Base-by-base conservation (phyloP, 2,113 vertebrate species). In the Tachysurus vachellii region DNA sequence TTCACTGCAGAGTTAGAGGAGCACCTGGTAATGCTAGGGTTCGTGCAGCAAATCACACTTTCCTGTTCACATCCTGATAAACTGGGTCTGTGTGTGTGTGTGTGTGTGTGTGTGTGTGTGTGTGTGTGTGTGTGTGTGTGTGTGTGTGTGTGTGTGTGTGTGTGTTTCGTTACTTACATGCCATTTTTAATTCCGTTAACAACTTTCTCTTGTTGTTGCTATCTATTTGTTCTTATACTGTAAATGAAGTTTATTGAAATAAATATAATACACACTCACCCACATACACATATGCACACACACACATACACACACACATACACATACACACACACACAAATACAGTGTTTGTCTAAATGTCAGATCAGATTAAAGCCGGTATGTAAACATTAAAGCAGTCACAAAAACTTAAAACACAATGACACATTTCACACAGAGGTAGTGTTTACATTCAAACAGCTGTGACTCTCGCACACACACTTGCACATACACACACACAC, bases 111-210 rank as follows among this genome's bases (percentile, higher is more conserved):
- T 31, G n/a, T 66, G 64, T 68, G 64, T 68, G 64, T 68, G 64
- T 31, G 64, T 68, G 36, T 47, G 42, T 17, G 42, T 1, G 19
- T 73, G 17, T 7, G 66, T 44, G 36, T 73, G 36, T 47, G 70
- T 73, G 68, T 70, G 70, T 44, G 36, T 75, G 42, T 75, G n/a
- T 68, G 66, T 31, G n/a, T 66, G 64, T 68, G 64, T 68, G 64
- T 68, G 64, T 68, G 64, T 68, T 36, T 36, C 2, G 36, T 2
- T 36, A 62, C 61, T 62, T 21, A 62, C 19, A 26, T 26, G 2
- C 23, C 10, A 3, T 62, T 62, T 62, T 62, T 62, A 62, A 26
- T 62, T 26, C 23, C 3, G 23, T n/a, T 62, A 26, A n/a, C 23
- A 9, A 12, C 26, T 26, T 62, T 62, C 61, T 62, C 9, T 62